A percentile compares a stretch with the other conserved stretches of the same genome.
phyloP scores from a whole-genome alignment of 2,113 vertebrate genomes.

The Triplophysa tibetana region DNA sequence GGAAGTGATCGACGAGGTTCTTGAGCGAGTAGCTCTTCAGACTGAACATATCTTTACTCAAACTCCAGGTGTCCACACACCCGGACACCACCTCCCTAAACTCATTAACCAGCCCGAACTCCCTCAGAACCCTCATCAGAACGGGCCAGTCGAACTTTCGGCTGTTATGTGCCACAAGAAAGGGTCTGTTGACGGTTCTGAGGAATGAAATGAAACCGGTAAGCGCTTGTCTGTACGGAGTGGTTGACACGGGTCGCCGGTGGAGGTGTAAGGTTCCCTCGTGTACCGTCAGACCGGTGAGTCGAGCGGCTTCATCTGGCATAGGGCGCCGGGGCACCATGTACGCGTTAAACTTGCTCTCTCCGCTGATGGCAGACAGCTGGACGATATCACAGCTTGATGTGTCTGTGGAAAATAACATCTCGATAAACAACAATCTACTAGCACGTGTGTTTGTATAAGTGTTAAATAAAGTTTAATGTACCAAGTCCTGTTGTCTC shows the following conservation, averaged over 20 bases:
- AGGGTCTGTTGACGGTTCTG: slow-evolving; percentile 52
- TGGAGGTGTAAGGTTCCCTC: background rate
- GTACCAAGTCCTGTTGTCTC: slow-evolving; percentile 73
- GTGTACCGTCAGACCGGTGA: slow-evolving; percentile 60
- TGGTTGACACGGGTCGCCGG: background rate
- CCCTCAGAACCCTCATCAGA: slow-evolving; percentile 54
- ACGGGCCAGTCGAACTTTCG: slow-evolving; percentile 63
- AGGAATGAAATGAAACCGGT: slow-evolving; percentile 64
- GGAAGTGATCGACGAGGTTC: slow-evolving; percentile 55
- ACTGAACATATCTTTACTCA: slow-evolving; percentile 48
- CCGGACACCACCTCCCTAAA: slow-evolving; percentile 51
- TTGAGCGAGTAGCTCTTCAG: slow-evolving; percentile 48
- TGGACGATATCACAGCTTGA: slow-evolving; percentile 65
- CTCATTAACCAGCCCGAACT: slow-evolving; percentile 44
- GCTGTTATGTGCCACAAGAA: slow-evolving; percentile 68
- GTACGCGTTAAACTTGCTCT: slow-evolving; percentile 60
- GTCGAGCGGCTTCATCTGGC: background rate
- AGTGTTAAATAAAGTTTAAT: background rate
- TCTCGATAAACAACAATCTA: background rate
- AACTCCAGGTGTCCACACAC: slow-evolving; percentile 66
- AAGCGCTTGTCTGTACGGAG: slow-evolving; percentile 49
- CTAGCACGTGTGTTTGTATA: too few relatives aligned
- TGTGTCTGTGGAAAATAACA: slow-evolving; percentile 51
- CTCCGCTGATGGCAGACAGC: slow-evolving; percentile 64
- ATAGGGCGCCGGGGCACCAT: slow-evolving; percentile 54